A percentile compares a stretch with the other conserved stretches of the same genome.
Conservation (phyloP, 2,797 vertebrate species). For the Glossophaga mutica region DNA sequence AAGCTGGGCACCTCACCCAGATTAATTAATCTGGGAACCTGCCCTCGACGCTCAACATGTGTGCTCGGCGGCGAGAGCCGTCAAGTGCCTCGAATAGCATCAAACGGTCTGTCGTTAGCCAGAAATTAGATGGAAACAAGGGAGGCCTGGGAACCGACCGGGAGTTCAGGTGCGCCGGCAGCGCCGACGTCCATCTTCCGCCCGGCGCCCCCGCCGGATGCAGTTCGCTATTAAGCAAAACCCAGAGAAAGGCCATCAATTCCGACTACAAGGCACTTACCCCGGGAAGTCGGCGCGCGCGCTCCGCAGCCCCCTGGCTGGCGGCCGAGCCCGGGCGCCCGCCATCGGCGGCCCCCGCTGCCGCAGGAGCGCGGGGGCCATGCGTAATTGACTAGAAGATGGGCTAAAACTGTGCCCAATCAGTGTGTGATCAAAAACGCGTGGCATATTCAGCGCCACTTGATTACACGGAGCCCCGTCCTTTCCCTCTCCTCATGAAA, state of each 20-base stretch:
- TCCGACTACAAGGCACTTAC: constrained; percentile 85
- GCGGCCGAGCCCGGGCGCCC: constrained; percentile 81
- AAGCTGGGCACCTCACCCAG: neutral
- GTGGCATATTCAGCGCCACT: constrained; percentile 86
- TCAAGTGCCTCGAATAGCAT: constrained; percentile 70
- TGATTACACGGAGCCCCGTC: constrained; percentile 84
- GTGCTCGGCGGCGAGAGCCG: constrained; percentile 50
- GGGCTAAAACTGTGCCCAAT: constrained; percentile 88
- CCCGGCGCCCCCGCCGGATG: constrained; percentile 81
- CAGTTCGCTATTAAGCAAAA: constrained; percentile 83
- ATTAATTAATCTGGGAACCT: constrained; percentile 17
- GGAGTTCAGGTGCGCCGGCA: constrained; percentile 79
- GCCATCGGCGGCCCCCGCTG: constrained; percentile 81
- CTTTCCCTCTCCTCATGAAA: constrained; percentile 84
- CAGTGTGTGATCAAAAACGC: constrained; percentile 86
- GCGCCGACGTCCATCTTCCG: constrained; percentile 81
- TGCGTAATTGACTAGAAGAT: constrained; percentile 89
- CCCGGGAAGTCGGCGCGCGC: constrained; percentile 71
- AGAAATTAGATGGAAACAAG: constrained; percentile 78
- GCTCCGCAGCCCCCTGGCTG: constrained; percentile 81
- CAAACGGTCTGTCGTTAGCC: constrained; percentile 74
- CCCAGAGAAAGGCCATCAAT: constrained; percentile 86
- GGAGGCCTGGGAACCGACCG: constrained; percentile 79
- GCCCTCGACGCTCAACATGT: constrained; percentile 19
- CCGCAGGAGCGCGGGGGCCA: constrained; percentile 82